phyloP scores from a whole-genome alignment of 2,113 vertebrate species.

The Brienomyrus longianalis region DNA sequence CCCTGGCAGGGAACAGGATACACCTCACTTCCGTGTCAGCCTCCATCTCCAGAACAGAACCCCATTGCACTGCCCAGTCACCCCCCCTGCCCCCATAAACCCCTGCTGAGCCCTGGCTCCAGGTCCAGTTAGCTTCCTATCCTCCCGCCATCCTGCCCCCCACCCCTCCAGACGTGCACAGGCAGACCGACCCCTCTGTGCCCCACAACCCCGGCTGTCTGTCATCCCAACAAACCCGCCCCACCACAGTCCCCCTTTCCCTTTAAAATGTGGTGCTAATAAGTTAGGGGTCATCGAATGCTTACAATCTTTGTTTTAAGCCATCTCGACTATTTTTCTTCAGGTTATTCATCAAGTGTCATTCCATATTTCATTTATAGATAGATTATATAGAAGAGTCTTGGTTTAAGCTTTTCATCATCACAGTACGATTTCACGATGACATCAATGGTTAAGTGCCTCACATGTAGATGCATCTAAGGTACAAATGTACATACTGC shows the following conservation, averaged over 20 bases:
- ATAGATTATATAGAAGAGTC: background rate
- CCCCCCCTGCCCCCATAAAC: background rate
- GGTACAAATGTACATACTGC: background rate
- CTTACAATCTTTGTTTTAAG: background rate
- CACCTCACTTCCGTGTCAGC: background rate
- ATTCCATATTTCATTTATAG: background rate
- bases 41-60: background rate
- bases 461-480: background rate
- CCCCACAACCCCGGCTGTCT: background rate
- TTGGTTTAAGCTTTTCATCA: background rate
- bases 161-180: background rate
- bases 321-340: background rate
- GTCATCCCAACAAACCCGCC: background rate
- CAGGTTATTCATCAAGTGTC: background rate
- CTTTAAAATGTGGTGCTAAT: background rate
- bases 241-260: background rate
- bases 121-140: background rate
- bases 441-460: background rate
- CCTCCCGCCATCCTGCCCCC: background rate
- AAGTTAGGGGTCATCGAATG: background rate
- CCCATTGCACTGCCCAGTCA: background rate
- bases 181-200: background rate
- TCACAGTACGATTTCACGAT: background rate
- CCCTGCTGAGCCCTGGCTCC: conserved; percentile 1
- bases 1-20: background rate